Evolutionary conservation across 2,888 invertebrate genomes (phyloP), one percentile per base, ranked within the genome.

Genomic region (Xanthia icteritia): DNA sequence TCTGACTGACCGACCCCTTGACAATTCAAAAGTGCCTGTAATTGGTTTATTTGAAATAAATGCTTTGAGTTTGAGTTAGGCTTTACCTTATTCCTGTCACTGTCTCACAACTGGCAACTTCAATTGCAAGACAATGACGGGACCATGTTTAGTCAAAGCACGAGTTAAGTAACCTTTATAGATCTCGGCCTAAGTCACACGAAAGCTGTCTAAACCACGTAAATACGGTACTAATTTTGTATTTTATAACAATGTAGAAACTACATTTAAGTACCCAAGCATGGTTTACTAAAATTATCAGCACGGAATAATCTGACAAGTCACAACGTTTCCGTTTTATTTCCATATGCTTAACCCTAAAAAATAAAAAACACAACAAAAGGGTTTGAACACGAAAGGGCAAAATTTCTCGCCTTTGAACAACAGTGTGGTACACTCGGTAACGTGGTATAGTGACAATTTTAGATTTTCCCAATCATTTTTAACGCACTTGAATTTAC

Each of bases 361-460:
- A 70, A 79, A 79, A 70, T 60, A 58, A 83, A n/a, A 83, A 82
- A 83, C 74, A 73, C 69, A 56, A 79, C 61, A 54, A 70, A 61
- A 71, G 74, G 60, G 31, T 63, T 67, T 74, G 31, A 75, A 68
- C 83, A 82, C 79, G 82, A 82, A 81, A 81, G 27, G 81, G 81
- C 63, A 2, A n/a, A 71, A 81, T 81, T 66, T 76, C 69, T 73
- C 58, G 68, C 72, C 48, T 76, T 76, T 83, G 73, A 72, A 61
- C 13, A 70, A 73, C 45, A 63, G 63, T 51, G 64, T 27, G 39
- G 68, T 76, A 80, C 82, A 67, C 51, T 51, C 27, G 13, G 0
- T 5, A 5, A 51, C 82, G 0, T 13, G 48, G 27, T 67, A 48
- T 27, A 1, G 2, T 54, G 15, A 2, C 3, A 42, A 17, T 36